Percentiles rank a stretch among this genome's conserved stretches.
Evolutionary conservation across 2,113 vertebrate species (phyloP).

Genomic region (Protobothrops flavoviridis): DNA sequence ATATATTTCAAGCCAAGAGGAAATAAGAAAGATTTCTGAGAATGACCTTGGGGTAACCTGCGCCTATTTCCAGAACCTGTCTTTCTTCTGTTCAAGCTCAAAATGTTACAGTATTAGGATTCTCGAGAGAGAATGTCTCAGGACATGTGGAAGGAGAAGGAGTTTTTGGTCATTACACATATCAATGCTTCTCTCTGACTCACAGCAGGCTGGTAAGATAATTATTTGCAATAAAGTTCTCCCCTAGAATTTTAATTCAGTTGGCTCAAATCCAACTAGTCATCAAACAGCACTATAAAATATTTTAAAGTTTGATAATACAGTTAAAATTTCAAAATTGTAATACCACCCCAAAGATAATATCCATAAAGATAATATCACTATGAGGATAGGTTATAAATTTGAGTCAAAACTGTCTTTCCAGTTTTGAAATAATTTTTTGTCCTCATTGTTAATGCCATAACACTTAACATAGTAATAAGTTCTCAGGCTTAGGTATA

Average conservation of each 20-base stretch:
- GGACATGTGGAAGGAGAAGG: background rate
- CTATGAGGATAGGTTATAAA: background rate
- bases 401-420: background rate
- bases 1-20: background rate
- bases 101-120: background rate
- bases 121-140: background rate
- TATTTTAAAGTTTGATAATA: background rate
- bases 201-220: background rate
- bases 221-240: background rate
- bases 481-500: background rate
- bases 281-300: background rate
- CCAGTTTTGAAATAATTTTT: background rate
- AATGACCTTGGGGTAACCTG: background rate
- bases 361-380: background rate
- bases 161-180: background rate
- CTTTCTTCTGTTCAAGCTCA: background rate
- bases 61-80: background rate
- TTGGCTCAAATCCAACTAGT: background rate
- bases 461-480: background rate
- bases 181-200: background rate
- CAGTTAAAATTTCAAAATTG: background rate
- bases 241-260: background rate
- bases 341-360: background rate
- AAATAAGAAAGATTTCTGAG: background rate
- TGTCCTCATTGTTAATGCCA: background rate